Percentiles rank a stretch among this genome's conserved stretches.
These are phyloP conservation scores for Chrysopa pallens DNA, from an alignment of 1,140 invertebrate species.

Conservation along the genomic window DNA sequence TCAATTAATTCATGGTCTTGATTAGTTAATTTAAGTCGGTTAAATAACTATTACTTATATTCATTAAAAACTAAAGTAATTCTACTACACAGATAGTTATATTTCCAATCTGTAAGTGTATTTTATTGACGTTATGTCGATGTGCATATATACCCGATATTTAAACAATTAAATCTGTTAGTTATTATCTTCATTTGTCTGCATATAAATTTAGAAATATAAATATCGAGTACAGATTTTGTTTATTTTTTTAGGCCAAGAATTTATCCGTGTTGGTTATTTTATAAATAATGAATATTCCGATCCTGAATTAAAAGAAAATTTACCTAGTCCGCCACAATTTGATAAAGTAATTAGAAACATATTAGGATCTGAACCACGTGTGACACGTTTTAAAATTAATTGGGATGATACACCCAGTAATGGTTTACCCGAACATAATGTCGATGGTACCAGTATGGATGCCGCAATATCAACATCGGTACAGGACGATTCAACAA, in stretches of 20 bases:
- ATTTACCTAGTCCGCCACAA: slow-evolving; percentile 78
- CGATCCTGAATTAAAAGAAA: slow-evolving; percentile 84
- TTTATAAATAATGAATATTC: slow-evolving; percentile 98
- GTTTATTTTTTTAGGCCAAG: slow-evolving; percentile 34
- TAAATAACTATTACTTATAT: too few species aligned
- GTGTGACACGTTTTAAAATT: slow-evolving; percentile 93
- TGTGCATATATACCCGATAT: too few species aligned
- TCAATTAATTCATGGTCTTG: too few species aligned
- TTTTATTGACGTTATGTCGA: too few species aligned
- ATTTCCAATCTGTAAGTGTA: too few species aligned
- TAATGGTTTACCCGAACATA: slow-evolving; percentile 12
- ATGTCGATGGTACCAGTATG: slow-evolving; percentile 1
- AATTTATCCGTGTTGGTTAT: slow-evolving; percentile 95
- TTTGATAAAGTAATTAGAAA: slow-evolving; percentile 89
- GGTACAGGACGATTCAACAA: background rate
- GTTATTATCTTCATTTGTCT: too few species aligned
- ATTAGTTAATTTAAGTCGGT: too few species aligned
- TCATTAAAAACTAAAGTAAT: too few species aligned
- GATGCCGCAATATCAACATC: background rate
- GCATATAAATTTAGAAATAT: too few species aligned
- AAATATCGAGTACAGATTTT: too few species aligned
- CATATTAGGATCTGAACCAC: slow-evolving; percentile 82
- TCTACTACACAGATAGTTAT: too few species aligned
- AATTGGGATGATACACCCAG: slow-evolving; percentile 76
- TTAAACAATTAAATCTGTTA: too few species aligned